Evolutionary conservation across 2,888 invertebrate genomes (phyloP).

Genomic region (Dryobota labecula): DNA sequence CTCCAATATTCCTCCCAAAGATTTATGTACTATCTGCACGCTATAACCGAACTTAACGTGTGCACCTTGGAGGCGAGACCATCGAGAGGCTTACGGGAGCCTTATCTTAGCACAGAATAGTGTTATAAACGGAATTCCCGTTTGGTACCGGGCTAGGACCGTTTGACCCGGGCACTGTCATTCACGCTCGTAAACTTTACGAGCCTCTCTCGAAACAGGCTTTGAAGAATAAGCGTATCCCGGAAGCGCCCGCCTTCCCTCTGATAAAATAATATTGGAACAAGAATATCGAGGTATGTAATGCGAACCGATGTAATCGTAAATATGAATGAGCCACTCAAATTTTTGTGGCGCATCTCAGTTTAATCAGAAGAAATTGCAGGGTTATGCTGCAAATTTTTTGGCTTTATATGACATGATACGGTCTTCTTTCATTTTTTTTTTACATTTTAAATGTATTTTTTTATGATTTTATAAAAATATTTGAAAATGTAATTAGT

Average conservation of each 20-base stretch:
- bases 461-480: too few relatives aligned
- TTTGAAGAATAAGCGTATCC: slow-evolving; percentile 70
- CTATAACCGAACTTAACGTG: slow-evolving; percentile 54
- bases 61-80: slow-evolving; percentile 54
- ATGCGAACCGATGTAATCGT: slow-evolving; percentile 71
- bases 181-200: slow-evolving; percentile 78
- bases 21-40: slow-evolving; percentile 62
- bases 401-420: slow-evolving; percentile 9
- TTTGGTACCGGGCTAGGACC: slow-evolving; percentile 61
- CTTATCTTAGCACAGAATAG: slow-evolving; percentile 70
- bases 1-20: slow-evolving; percentile 49
- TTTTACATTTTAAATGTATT: too few relatives aligned
- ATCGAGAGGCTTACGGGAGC: slow-evolving; percentile 60
- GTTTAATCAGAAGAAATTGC: slow-evolving; percentile 48
- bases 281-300: slow-evolving; percentile 73
- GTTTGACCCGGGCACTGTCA: slow-evolving; percentile 74
- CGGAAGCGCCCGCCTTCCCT: slow-evolving; percentile 58
- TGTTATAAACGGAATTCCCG: slow-evolving; percentile 76
- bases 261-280: slow-evolving; percentile 75
- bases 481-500: too few relatives aligned
- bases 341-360: slow-evolving; percentile 69
- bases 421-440: not conserved
- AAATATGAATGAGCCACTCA: slow-evolving; percentile 72
- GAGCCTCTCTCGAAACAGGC: slow-evolving; percentile 70
- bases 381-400: slow-evolving; percentile 29